These are phyloP conservation scores for Anticlea derivata DNA, from an alignment of 2,888 invertebrate genomes.

Conservation along the genomic window DNA sequence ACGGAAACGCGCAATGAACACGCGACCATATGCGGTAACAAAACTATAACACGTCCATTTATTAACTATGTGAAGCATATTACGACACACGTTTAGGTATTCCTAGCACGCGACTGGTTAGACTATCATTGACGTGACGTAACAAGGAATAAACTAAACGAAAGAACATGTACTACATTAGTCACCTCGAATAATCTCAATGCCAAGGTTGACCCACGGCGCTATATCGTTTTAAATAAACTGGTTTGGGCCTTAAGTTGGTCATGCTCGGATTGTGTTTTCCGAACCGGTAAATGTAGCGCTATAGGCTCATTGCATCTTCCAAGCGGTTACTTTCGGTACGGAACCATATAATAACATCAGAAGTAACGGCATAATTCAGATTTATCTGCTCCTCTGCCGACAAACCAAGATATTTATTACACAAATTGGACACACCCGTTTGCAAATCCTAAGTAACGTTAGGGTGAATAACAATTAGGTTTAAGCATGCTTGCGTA, in stretches of 20 bases:
- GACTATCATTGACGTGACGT: constrained; percentile 43
- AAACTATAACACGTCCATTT: constrained; percentile 33
- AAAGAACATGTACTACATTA: constrained; percentile 58
- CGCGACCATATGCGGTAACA: constrained; percentile 38
- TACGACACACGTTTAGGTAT: constrained; percentile 41
- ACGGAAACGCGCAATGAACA: constrained; percentile 30
- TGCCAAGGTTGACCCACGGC: constrained; percentile 69
- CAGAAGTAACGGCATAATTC: constrained; percentile 24
- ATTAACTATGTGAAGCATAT: constrained; percentile 33
- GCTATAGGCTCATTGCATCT: constrained; percentile 33
- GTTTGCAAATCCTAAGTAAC: constrained; percentile 14
- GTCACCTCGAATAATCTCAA: constrained; percentile 69
- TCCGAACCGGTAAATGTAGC: constrained; percentile 38
- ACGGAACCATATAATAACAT: constrained; percentile 21
- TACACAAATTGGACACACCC: not conserved
- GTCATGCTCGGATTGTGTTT: constrained; percentile 42
- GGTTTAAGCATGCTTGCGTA: not conserved
- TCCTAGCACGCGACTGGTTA: constrained; percentile 45
- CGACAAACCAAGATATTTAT: too few species aligned
- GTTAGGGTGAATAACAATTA: constrained; percentile 14
- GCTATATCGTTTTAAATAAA: constrained; percentile 58
- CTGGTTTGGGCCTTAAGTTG: constrained; percentile 61
- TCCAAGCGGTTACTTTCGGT: constrained; percentile 22
- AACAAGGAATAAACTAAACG: constrained; percentile 38
- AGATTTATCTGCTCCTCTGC: constrained; percentile 14